phyloP scores from a whole-genome alignment of 2,888 invertebrate species.

The Xylota segnis region DNA sequence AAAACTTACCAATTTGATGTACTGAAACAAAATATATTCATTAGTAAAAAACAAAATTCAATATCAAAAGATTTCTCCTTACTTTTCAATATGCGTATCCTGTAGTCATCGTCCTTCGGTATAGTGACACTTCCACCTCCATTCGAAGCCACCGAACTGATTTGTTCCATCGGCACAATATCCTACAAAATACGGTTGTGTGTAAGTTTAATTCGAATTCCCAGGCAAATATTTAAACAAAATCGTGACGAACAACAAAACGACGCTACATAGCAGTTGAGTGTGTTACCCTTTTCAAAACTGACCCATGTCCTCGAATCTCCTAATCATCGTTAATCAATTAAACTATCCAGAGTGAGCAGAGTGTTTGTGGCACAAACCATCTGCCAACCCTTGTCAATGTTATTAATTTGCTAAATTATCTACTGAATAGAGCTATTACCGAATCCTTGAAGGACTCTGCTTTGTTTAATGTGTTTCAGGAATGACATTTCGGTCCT shows the following conservation, averaged over 20 bases:
- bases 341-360: slow-evolving; percentile 18
- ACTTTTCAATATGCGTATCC: slow-evolving; percentile 84
- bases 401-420: slow-evolving; percentile 15
- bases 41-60: not conserved
- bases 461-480: slow-evolving; percentile 5
- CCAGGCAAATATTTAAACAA: slow-evolving; percentile 11
- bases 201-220: not conserved
- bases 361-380: slow-evolving; percentile 18
- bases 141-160: slow-evolving; percentile 83
- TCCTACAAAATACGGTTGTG: slow-evolving; percentile 79
- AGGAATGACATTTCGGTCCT: not conserved
- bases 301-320: slow-evolving; percentile 28
- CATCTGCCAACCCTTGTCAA: slow-evolving; percentile 27
- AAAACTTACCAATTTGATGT: slow-evolving; percentile 61
- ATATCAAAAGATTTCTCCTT: slow-evolving; percentile 63
- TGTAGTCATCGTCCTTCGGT: slow-evolving; percentile 84
- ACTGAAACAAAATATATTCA: slow-evolving; percentile 35
- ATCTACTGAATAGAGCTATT: not conserved
- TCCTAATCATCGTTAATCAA: slow-evolving; percentile 40
- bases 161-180: slow-evolving; percentile 84
- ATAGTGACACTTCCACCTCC: slow-evolving; percentile 83
- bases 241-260: not conserved
- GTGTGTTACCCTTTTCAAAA: slow-evolving; percentile 12
- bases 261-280: not conserved
- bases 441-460: not conserved